Base-by-base conservation (phyloP, 2,888 invertebrate species). In the Anthrax anthrax region DNA sequence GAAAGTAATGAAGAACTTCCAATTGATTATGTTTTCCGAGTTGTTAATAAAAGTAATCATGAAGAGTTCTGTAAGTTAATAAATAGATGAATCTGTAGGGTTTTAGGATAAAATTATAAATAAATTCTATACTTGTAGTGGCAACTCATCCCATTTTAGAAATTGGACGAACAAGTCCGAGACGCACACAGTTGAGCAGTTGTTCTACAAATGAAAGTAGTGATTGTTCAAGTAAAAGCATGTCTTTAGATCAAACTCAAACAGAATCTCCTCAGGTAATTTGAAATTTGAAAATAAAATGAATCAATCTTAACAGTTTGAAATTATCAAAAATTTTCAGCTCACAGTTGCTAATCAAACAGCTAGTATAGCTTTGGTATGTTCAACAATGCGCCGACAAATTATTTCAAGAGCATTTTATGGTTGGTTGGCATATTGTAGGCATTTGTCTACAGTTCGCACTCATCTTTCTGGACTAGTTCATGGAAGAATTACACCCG, bases 401-500 rank as follows among this genome's bases (percentile, higher is more conserved):
- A 94, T 96, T 48, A 86, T 94, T 53, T 92, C 92, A 0, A 73
- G 95, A 48, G 95, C 95, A 14, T 95, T 95, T 69, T 94, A 94
- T 64, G 95, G 95, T 42, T 95, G 94, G 95, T 71, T 94, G 50
- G 91, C 92, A 1, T 91, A 95, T 63, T 92, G 92, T 60, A 74
- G 94, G 17, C 94, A 95, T 60, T 71, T 96, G 58, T 84, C 87
- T 34, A 95, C 94, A 0, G 91, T 96, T 1, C 71, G 94, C 39
- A 92, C 88, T 0, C 95, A 95, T 70, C 75, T 95, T 16, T 87
- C 90, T 29, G 91, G 90, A 0, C 71, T 95, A 17, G 89, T 95
- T 0, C 78, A 88, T 63, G 74, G 78, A 1, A 76, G 74, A 51
- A 85, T 87, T 46, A 71, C 84, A 13, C 74, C 76, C 42, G 75